Conservation (phyloP, 1,140 invertebrate genomes). For the Neotoxoptera formosana region DNA sequence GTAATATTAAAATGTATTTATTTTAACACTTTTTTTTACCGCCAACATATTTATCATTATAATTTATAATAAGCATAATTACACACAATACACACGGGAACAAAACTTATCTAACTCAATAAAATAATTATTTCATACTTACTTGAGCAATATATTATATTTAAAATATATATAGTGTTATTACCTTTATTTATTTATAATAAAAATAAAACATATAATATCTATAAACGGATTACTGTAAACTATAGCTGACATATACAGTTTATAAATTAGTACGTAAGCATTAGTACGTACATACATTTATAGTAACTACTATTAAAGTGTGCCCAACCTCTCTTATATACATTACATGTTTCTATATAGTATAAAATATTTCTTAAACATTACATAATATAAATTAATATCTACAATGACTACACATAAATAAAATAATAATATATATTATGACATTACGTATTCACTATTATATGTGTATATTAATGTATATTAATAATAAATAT, state of each 20-base stretch:
- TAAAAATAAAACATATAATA: not conserved
- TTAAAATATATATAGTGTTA: not conserved
- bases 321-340: not conserved
- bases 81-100: not conserved
- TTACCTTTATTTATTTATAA: not conserved
- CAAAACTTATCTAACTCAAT: not conserved
- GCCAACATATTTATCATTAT: conserved; percentile 44
- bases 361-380: not conserved
- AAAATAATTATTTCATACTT: not conserved
- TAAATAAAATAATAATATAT: too few relatives aligned
- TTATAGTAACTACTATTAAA: not conserved
- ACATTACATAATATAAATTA: not conserved
- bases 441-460: too few relatives aligned
- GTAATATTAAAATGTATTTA: conserved; percentile 40
- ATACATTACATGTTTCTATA: not conserved
- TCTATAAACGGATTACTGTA: not conserved
- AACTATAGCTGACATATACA: not conserved
- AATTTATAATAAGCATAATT: conserved; percentile 20
- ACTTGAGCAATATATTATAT: not conserved
- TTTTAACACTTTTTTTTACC: conserved; percentile 18
- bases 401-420: too few relatives aligned
- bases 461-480: not conserved
- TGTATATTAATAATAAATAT: not conserved
- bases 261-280: not conserved
- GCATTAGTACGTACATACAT: not conserved